phyloP scores from a whole-genome alignment of 2,113 vertebrate species.

The Hipposideros armiger region DNA sequence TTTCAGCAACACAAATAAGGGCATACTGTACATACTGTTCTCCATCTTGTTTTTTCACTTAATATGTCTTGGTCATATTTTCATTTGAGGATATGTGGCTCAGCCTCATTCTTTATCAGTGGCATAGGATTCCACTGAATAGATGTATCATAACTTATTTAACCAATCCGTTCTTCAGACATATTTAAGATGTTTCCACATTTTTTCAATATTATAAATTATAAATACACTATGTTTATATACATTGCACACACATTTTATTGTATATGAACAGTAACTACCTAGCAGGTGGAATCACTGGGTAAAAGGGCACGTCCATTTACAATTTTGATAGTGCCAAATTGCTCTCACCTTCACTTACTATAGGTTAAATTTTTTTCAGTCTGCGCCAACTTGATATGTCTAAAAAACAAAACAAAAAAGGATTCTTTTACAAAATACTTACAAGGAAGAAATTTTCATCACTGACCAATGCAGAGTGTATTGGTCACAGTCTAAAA shows the following conservation, averaged over 20 bases:
- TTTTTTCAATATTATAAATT: neutral
- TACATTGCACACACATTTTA: neutral
- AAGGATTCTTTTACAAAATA: conserved; percentile 17
- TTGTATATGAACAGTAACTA: neutral
- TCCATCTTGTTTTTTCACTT: neutral
- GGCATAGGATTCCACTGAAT: neutral
- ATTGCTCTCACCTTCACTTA: neutral
- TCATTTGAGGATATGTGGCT: neutral
- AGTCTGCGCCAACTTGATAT: neutral
- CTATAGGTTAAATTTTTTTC: neutral
- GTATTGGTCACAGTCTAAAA: neutral
- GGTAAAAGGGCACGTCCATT: neutral
- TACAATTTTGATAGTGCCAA: neutral
- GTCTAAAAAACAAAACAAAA: neutral
- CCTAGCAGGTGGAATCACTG: neutral
- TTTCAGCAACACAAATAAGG: neutral
- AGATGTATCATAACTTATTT: neutral
- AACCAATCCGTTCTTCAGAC: neutral
- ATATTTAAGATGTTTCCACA: neutral
- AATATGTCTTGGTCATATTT: neutral
- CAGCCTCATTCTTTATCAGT: neutral
- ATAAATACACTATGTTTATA: neutral
- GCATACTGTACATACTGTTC: neutral
- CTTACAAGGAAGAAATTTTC: conserved; percentile 5
- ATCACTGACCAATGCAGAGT: neutral